These are phyloP conservation scores for Diphyllodes magnificus DNA, from an alignment of 2,113 vertebrate genomes.

Conservation along the genomic window DNA sequence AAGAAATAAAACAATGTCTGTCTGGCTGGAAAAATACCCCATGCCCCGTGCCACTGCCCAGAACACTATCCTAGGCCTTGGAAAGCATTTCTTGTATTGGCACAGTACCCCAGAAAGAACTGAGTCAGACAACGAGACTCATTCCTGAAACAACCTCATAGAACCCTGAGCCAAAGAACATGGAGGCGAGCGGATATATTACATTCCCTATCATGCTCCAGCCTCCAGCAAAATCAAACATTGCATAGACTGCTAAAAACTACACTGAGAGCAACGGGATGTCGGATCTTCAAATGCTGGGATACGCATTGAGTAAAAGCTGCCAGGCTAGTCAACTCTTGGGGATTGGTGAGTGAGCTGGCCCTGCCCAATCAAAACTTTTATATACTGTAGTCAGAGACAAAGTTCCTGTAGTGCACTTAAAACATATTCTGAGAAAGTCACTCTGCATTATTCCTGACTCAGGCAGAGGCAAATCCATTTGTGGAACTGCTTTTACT, in stretches of 20 bases:
- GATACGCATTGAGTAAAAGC: not conserved
- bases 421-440: not conserved
- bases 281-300: not conserved
- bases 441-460: not conserved
- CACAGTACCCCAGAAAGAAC: not conserved
- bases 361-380: not conserved
- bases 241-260: not conserved
- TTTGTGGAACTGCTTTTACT: not conserved
- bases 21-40: not conserved
- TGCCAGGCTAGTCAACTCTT: rapidly evolving
- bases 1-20: not conserved
- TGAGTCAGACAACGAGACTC: not conserved
- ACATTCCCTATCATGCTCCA: not conserved
- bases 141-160: not conserved
- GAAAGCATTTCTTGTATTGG: not conserved
- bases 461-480: not conserved
- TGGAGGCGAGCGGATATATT: not conserved
- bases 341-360: not conserved
- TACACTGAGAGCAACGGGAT: not conserved
- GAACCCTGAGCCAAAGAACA: not conserved
- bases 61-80: not conserved
- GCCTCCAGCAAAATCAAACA: not conserved
- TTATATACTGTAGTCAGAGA: too few relatives aligned
- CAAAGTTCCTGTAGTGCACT: not conserved
- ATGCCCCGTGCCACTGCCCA: not conserved